Evolutionary conservation across 2,113 vertebrate genomes (phyloP).

Genomic region (Tichodroma muraria): DNA sequence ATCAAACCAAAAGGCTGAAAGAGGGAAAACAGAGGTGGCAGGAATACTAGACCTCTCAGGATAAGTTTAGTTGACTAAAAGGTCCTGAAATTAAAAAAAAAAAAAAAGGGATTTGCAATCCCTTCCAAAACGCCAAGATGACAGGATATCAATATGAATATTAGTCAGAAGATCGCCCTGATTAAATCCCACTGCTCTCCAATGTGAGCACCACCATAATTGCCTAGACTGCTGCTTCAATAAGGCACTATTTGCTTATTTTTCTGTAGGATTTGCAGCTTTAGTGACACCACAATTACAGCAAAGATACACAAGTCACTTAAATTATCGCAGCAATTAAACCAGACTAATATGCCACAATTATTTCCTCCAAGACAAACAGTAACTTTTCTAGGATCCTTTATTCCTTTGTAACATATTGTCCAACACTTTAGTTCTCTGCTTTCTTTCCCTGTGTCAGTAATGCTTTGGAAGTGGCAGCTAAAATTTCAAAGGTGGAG

Average conservation of each 20-base stretch:
- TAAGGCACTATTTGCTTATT: neutral
- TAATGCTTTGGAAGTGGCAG: neutral
- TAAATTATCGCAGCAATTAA: conserved; percentile 25
- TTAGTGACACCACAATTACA: conserved; percentile 28
- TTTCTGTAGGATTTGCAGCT: conserved; percentile 16
- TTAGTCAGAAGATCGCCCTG: neutral
- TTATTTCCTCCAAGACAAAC: conserved; percentile 14
- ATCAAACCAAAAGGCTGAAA: neutral
- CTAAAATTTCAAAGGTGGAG: neutral
- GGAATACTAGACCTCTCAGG: neutral
- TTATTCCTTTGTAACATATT: neutral
- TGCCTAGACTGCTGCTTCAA: neutral
- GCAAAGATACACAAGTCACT: conserved; percentile 21
- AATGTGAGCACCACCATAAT: neutral
- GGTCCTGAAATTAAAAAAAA: neutral
- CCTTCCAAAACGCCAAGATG: neutral
- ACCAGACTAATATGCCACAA: neutral
- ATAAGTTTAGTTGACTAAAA: neutral
- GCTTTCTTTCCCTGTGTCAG: neutral
- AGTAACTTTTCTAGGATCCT: neutral
- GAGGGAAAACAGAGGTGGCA: neutral
- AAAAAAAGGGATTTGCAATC: neutral
- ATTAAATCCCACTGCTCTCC: neutral
- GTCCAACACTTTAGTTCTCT: neutral
- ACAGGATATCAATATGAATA: neutral